These are phyloP conservation scores for Amazona vittata DNA, from an alignment of 2,113 vertebrate species.

Conservation along the genomic window DNA sequence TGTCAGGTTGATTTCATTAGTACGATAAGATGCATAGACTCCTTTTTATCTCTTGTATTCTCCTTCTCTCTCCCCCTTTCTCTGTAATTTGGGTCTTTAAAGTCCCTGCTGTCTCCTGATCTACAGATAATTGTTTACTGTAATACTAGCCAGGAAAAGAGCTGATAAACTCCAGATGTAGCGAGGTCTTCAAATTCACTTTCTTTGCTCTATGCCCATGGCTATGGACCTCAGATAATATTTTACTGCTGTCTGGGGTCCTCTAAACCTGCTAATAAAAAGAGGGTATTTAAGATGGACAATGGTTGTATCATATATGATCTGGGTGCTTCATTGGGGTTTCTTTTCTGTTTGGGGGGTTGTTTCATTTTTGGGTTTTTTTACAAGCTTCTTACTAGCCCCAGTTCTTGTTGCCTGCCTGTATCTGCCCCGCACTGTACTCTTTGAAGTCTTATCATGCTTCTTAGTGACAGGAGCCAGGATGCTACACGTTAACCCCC, in stretches of 20 bases:
- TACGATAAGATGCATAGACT: conserved; percentile 81
- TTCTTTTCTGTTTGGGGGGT: background rate
- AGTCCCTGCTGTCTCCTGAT: conserved; percentile 87
- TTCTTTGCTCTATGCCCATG: conserved; percentile 79
- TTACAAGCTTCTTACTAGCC: conserved; percentile 40
- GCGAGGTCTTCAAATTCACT: conserved; percentile 80
- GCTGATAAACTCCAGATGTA: conserved; percentile 94
- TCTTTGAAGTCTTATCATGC: conserved; percentile 69
- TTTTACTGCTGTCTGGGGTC: conserved; percentile 66
- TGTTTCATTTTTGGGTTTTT: background rate
- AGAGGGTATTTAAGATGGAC: conserved; percentile 30
- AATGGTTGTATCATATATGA: background rate
- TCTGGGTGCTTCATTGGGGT: background rate
- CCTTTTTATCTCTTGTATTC: conserved; percentile 81
- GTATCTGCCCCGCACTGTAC: conserved; percentile 53
- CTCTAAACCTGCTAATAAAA: conserved; percentile 63
- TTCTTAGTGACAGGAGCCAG: conserved; percentile 66
- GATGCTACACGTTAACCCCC: conserved; percentile 44
- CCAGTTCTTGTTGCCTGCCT: background rate
- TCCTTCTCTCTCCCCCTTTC: conserved; percentile 74
- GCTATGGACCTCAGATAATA: conserved; percentile 78
- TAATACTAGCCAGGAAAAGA: conserved; percentile 89
- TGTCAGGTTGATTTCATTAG: conserved; percentile 85
- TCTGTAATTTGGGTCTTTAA: conserved; percentile 85
- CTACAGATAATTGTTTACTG: conserved; percentile 89